A percentile compares a stretch with the other conserved stretches of the same genome.
Evolutionary conservation across 1,140 invertebrate genomes (phyloP).

Genomic region (Chionoecetes opilio): DNA sequence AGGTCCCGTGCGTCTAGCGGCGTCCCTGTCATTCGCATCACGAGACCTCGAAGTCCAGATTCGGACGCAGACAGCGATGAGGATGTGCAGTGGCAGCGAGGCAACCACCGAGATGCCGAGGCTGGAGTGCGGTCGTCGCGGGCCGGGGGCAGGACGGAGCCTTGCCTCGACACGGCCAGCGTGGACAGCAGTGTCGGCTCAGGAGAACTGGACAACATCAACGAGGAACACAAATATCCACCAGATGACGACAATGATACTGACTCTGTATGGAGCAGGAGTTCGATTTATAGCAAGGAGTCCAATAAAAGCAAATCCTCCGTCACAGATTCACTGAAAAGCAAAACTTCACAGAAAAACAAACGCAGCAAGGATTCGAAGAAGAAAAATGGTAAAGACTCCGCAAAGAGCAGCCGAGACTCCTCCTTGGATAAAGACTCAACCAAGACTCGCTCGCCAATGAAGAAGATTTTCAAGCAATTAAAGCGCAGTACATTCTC

Average conservation of each 20-base stretch:
- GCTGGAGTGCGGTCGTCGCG: neutral
- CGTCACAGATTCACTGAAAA: conserved; percentile 54
- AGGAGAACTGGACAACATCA: conserved; percentile 59
- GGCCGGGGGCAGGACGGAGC: neutral
- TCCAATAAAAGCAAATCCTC: conserved; percentile 63
- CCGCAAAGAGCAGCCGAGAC: conserved; percentile 54
- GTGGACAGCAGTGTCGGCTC: conserved; percentile 57
- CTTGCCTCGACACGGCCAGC: neutral
- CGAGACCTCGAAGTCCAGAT: conserved; percentile 72
- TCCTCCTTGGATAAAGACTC: conserved; percentile 43
- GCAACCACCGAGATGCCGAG: neutral
- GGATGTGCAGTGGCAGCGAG: conserved; percentile 21
- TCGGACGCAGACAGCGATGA: conserved; percentile 59
- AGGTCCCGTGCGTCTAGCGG: conserved; percentile 64
- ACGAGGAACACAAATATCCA: conserved; percentile 54
- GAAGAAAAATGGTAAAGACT: conserved; percentile 55
- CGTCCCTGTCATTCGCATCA: conserved; percentile 72
- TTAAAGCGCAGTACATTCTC: conserved; percentile 49
- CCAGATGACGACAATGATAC: conserved; percentile 56
- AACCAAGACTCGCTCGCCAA: conserved; percentile 64
- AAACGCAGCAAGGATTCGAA: conserved; percentile 32
- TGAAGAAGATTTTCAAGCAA: conserved; percentile 72
- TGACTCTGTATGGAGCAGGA: conserved; percentile 63
- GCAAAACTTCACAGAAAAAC: conserved; percentile 47
- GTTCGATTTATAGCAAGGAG: conserved; percentile 46